These are phyloP conservation scores for Calephelis virginiensis DNA, from an alignment of 1,140 invertebrate species.

Conservation along the genomic window DNA sequence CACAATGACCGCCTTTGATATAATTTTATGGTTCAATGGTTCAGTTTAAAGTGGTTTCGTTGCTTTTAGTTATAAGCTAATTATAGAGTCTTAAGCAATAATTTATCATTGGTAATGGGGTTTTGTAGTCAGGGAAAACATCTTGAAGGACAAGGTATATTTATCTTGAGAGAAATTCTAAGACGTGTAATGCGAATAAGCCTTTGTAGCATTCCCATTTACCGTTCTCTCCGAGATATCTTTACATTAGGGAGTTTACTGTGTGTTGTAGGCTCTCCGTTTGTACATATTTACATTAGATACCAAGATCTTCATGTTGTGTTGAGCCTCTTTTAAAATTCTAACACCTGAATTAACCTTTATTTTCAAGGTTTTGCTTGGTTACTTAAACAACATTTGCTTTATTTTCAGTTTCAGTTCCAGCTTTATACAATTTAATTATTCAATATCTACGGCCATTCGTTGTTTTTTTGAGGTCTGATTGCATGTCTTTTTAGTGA, in stretches of 20 bases:
- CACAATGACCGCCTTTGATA: no score
- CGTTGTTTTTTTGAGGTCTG: no score
- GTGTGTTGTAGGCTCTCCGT: conserved; percentile 2
- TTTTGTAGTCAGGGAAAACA: conserved; percentile 3
- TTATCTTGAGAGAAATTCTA: conserved; percentile 14
- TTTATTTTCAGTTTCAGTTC: no score
- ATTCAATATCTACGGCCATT: no score
- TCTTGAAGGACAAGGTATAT: conserved; percentile 1
- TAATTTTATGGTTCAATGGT: no score
- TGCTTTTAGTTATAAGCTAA: not conserved
- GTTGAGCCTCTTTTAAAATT: not conserved
- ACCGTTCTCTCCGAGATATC: not conserved
- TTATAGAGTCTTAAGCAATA: not conserved
- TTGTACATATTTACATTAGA: not conserved
- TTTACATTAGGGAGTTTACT: not conserved
- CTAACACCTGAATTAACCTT: no score
- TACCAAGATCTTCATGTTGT: not conserved
- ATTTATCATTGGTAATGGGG: conserved; percentile 5
- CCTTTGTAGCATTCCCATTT: not conserved
- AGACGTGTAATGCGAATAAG: conserved; percentile 9
- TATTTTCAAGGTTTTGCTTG: no score
- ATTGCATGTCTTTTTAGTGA: no score
- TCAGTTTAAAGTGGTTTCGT: no score
- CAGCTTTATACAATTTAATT: no score
- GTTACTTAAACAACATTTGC: no score